Percentiles rank a stretch among this genome's conserved stretches.
These are phyloP conservation scores for Dysidea cf. avara DNA, from an alignment of 37 sponge, comb jelly and placozoan genomes.

Conservation along the genomic window DNA sequence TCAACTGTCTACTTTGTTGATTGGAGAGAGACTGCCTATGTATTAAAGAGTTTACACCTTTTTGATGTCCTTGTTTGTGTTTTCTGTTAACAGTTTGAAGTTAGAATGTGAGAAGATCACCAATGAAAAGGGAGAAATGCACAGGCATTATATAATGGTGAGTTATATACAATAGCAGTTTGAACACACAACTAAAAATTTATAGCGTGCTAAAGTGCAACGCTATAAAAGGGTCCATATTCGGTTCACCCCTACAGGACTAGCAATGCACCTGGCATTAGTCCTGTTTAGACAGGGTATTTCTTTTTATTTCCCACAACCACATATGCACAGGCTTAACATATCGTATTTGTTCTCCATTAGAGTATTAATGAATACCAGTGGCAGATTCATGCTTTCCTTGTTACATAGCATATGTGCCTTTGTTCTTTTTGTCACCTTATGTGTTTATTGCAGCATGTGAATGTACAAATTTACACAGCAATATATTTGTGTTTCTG, in stretches of 20 bases:
- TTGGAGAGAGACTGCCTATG: not conserved
- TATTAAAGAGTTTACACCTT: not conserved
- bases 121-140: constrained; percentile 70
- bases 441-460: not conserved
- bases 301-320: too few relatives aligned
- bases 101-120: constrained; percentile 56
- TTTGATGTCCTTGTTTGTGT: not conserved
- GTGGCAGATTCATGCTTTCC: too few relatives aligned
- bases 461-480: constrained; percentile 9
- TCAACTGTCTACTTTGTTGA: not conserved
- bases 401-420: too few relatives aligned
- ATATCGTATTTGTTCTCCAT: too few relatives aligned
- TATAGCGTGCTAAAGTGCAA: not conserved
- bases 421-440: too few relatives aligned
- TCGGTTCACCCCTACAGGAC: constrained; percentile 23
- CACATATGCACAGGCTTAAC: too few relatives aligned
- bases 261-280: constrained; percentile 11
- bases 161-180: not conserved
- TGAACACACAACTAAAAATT: not conserved
- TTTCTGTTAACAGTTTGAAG: constrained; percentile 47
- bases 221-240: not conserved
- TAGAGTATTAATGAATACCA: too few relatives aligned
- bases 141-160: constrained; percentile 80
- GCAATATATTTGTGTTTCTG: not conserved
- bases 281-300: too few relatives aligned